Percentiles rank a stretch among this genome's conserved stretches.
Conservation (phyloP, 2,113 vertebrate species). For the Colaptes auratus region DNA sequence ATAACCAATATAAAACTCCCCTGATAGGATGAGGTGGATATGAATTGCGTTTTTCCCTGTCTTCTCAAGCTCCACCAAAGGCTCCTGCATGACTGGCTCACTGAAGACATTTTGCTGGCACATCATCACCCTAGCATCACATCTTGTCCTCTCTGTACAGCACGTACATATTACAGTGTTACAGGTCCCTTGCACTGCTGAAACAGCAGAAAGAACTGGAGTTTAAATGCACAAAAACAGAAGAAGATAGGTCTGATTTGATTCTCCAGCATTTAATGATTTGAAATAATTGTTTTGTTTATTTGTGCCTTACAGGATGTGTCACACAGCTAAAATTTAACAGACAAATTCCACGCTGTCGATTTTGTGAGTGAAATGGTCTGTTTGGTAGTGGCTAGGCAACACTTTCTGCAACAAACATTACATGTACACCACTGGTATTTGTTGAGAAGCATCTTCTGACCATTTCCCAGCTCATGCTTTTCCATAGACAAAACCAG, state of each 20-base stretch:
- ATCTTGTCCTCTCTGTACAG: neutral
- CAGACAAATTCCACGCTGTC: neutral
- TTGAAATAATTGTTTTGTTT: neutral
- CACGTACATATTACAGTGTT: neutral
- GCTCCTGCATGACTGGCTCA: neutral
- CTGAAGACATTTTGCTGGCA: neutral
- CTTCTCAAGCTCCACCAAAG: neutral
- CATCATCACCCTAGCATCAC: neutral
- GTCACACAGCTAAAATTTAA: neutral
- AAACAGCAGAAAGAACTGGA: neutral
- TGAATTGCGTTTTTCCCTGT: neutral
- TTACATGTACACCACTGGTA: neutral
- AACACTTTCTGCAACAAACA: neutral
- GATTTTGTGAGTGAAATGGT: neutral
- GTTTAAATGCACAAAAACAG: neutral
- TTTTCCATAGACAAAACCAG: neutral
- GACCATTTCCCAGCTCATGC: neutral
- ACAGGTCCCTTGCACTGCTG: neutral
- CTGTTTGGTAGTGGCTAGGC: neutral
- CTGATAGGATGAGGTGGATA: neutral
- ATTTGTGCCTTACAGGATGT: neutral
- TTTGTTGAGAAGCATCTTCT: neutral
- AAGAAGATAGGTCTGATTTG: neutral
- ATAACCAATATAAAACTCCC: too few species aligned
- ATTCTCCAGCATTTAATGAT: neutral